Conservation (phyloP, 53 echinoderm and acorn worm genomes). For the Temnopleurus reevesii region DNA sequence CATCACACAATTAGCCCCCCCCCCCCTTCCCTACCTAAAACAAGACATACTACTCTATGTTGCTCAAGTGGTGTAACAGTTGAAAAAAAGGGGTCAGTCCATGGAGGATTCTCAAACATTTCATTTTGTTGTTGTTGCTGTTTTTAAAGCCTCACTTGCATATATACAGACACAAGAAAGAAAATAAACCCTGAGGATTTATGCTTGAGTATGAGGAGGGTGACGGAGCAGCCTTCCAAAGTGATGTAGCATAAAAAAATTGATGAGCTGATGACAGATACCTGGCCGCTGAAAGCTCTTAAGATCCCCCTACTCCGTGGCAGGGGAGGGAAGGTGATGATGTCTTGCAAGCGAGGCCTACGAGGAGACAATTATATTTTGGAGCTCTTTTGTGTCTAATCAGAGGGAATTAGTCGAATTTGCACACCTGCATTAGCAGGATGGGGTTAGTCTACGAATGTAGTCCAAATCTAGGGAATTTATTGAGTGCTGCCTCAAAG, state of each 20-base stretch:
- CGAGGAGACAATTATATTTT: conserved; percentile 28
- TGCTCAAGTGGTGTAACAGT: too few species aligned
- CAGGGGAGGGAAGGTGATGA: conserved; percentile 34
- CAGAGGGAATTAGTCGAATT: conserved; percentile 47
- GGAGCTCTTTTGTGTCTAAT: conserved; percentile 49
- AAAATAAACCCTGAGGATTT: too few species aligned
- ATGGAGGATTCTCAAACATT: too few species aligned
- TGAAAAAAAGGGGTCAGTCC: too few species aligned
- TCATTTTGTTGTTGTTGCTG: too few species aligned
- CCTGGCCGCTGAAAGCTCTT: conserved; percentile 2
- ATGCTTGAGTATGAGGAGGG: too few species aligned
- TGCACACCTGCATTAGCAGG: conserved; percentile 46
- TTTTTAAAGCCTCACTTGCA: neutral
- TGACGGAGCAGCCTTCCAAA: conserved; percentile 9
- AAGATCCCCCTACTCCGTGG: conserved; percentile 6
- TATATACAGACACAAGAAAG: too few species aligned
- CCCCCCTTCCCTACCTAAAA: too few species aligned
- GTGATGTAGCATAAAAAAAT: conserved; percentile 52
- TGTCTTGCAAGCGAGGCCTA: neutral
- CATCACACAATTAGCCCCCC: too few species aligned
- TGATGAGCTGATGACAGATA: conserved; percentile 39
- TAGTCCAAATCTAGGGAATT: too few species aligned
- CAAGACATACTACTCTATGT: too few species aligned
- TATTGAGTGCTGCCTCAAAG: too few species aligned
- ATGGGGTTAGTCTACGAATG: conserved; percentile 17